Evolutionary conservation across 92 coral and sea anemone species (phyloP).

Genomic region (Epizoanthus ramosus): DNA sequence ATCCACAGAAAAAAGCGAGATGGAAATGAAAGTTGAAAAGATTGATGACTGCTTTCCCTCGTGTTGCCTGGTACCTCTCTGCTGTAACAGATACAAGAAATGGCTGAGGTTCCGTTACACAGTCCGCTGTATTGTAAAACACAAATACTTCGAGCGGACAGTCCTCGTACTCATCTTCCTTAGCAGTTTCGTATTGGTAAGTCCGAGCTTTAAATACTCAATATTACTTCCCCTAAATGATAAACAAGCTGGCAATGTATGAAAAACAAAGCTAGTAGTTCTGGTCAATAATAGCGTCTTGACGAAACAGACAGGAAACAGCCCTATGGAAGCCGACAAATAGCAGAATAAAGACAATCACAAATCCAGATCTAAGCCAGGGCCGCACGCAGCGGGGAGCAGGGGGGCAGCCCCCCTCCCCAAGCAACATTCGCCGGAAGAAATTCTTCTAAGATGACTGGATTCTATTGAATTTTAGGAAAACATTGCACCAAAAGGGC

Average conservation of each 20-base stretch:
- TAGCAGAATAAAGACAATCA: not conserved
- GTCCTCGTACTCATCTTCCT: slow-evolving; percentile 1
- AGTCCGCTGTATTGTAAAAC: slow-evolving; percentile 12
- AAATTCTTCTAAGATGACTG: too few species aligned
- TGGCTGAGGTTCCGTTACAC: slow-evolving; percentile 13
- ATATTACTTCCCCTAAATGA: not conserved
- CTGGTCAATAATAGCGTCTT: not conserved
- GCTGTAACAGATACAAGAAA: slow-evolving; percentile 12
- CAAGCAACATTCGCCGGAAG: too few species aligned
- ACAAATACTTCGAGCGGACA: slow-evolving; percentile 11
- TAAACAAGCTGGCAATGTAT: not conserved
- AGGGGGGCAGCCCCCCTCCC: too few species aligned
- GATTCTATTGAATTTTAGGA: too few species aligned
- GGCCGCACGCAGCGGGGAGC: too few species aligned
- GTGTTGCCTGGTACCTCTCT: not conserved
- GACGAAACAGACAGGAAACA: not conserved
- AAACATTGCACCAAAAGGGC: too few species aligned
- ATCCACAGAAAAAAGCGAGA: not conserved
- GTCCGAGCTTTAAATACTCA: not conserved
- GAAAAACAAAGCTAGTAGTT: too few species aligned
- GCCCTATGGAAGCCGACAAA: not conserved
- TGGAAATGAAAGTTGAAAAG: not conserved
- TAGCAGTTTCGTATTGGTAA: slow-evolving; percentile 24
- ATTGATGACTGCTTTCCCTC: slow-evolving; percentile 3
- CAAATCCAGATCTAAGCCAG: too few species aligned